Conservation (phyloP, 2,888 invertebrate genomes). For the Drosophila barbarae region DNA sequence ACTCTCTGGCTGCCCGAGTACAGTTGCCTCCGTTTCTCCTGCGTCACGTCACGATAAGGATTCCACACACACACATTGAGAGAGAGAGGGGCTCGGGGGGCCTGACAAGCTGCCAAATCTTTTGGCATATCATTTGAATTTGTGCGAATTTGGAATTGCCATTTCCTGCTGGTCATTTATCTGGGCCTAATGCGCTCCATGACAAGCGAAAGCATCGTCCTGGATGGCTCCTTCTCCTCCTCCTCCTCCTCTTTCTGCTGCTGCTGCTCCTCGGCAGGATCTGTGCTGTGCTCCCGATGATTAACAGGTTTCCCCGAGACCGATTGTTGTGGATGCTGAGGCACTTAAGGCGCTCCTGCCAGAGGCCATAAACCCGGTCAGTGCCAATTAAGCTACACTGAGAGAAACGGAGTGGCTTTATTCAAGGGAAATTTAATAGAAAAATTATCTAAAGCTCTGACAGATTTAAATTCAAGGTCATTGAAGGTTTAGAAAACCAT, state of each 20-base stretch:
- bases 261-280: neutral
- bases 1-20: slow-evolving; percentile 32
- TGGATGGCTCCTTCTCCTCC: neutral
- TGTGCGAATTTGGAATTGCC: slow-evolving; percentile 32
- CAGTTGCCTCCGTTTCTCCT: slow-evolving; percentile 35
- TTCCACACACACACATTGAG: neutral
- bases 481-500: too few relatives aligned
- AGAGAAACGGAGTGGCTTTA: neutral
- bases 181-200: slow-evolving; percentile 60
- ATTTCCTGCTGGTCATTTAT: slow-evolving; percentile 65
- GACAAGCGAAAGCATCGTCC: slow-evolving; percentile 50
- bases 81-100: neutral
- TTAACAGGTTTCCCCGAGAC: slow-evolving; percentile 56
- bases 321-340: slow-evolving; percentile 26
- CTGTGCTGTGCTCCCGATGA: slow-evolving; percentile 42
- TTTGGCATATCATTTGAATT: slow-evolving; percentile 60
- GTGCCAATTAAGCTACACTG: slow-evolving; percentile 33
- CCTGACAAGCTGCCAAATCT: slow-evolving; percentile 45
- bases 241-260: too few relatives aligned
- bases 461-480: too few relatives aligned
- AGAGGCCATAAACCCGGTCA: slow-evolving; percentile 28
- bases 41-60: slow-evolving; percentile 34
- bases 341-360: slow-evolving; percentile 15
- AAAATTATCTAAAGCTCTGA: too few relatives aligned
- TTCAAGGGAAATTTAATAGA: too few relatives aligned